A percentile compares a stretch with the other conserved stretches of the same genome.
phyloP scores from a whole-genome alignment of 2,888 invertebrate genomes.

The Himalopsyche kuldschensis region DNA sequence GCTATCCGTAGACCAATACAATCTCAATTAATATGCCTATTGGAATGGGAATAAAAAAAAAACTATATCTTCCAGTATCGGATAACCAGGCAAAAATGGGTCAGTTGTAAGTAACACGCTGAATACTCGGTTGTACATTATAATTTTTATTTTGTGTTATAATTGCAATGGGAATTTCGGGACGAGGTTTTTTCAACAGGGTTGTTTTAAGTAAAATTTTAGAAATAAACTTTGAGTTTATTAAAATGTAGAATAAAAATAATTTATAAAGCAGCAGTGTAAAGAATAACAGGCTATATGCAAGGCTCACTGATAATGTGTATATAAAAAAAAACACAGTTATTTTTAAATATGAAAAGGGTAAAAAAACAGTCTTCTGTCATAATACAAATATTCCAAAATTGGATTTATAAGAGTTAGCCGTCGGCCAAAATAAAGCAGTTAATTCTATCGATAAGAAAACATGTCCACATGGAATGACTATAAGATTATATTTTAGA shows the following conservation, averaged over 20 bases:
- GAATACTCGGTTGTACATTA: not conserved
- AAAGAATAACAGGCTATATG: conserved; percentile 11
- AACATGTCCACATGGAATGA: not conserved
- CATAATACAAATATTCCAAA: not conserved
- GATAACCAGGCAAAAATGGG: too few relatives aligned
- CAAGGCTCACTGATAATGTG: not conserved
- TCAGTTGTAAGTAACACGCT: too few relatives aligned
- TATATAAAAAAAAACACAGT: not conserved
- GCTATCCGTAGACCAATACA: too few relatives aligned
- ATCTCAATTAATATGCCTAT: too few relatives aligned
- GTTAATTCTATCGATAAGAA: not conserved
- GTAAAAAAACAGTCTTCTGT: not conserved
- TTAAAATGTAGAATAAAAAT: conserved; percentile 28
- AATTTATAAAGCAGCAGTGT: conserved; percentile 26
- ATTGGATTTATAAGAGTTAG: not conserved
- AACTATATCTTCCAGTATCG: too few relatives aligned
- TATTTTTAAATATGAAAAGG: not conserved
- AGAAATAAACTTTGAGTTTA: conserved; percentile 30
- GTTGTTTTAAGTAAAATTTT: conserved; percentile 5
- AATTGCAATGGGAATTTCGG: not conserved
- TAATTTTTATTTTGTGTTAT: not conserved
- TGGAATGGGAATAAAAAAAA: too few relatives aligned
- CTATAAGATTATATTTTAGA: not conserved
- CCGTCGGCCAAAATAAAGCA: not conserved
- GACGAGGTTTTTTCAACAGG: not conserved